Conservation (phyloP, 1,140 invertebrate species). For the Papilio glaucus region DNA sequence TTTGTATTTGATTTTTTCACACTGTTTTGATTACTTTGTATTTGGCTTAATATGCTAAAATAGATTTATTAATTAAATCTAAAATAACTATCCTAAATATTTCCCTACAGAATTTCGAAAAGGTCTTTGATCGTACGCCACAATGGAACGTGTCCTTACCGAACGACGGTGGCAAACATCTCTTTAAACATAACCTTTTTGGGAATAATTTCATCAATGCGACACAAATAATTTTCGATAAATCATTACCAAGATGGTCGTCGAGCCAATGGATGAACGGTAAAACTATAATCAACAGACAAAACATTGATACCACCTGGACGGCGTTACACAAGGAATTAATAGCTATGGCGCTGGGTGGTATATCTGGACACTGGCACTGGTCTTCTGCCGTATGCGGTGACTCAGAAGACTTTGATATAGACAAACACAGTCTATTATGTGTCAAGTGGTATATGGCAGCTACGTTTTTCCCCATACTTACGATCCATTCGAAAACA, state of each 20-base stretch:
- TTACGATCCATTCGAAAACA: constrained; percentile 67
- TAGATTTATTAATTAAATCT: no score
- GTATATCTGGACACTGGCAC: constrained; percentile 69
- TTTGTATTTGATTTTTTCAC: no score
- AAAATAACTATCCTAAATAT: no score
- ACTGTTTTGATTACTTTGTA: no score
- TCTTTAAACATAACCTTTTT: constrained; percentile 64
- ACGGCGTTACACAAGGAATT: constrained; percentile 63
- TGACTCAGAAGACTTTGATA: constrained; percentile 61
- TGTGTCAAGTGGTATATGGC: constrained; percentile 80
- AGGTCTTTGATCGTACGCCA: constrained; percentile 60
- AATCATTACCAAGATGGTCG: constrained; percentile 48
- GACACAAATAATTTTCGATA: constrained; percentile 46
- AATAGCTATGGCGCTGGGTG: constrained; percentile 63
- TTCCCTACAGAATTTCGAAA: constrained; percentile 62
- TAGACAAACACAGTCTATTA: constrained; percentile 52
- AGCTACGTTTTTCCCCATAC: constrained; percentile 63
- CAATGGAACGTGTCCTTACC: constrained; percentile 64
- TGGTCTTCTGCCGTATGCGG: constrained; percentile 75
- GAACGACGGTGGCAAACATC: constrained; percentile 48
- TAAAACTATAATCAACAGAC: constrained; percentile 58
- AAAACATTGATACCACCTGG: constrained; percentile 67
- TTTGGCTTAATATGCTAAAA: no score
- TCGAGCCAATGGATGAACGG: constrained; percentile 62
- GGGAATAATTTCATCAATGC: constrained; percentile 59